Percentiles rank a stretch among this genome's conserved stretches.
phyloP scores from a whole-genome alignment of 2,797 vertebrate species.

The Sebastes jordani region DNA sequence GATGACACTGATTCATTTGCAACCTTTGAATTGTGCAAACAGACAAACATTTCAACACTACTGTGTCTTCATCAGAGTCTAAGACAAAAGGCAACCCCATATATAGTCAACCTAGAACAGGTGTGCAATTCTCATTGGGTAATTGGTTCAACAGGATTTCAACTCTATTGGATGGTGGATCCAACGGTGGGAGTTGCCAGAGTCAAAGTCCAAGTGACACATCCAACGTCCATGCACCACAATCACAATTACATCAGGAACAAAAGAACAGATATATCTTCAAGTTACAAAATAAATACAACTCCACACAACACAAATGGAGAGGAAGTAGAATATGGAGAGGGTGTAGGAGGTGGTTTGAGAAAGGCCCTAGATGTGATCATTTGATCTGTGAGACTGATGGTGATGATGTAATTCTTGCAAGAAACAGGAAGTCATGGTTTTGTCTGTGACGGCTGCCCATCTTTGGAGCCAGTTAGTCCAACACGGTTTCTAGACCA shows the following conservation, averaged over 20 bases:
- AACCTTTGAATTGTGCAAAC: background rate
- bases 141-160: background rate
- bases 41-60: background rate
- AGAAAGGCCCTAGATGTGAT: background rate
- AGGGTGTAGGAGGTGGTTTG: no score
- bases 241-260: background rate
- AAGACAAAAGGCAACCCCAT: background rate
- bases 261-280: background rate
- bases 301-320: no score
- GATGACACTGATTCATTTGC: background rate
- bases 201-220: background rate
- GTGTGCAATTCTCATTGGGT: background rate
- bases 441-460: background rate
- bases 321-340: no score
- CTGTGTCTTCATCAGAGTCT: background rate
- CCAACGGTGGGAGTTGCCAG: background rate
- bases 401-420: background rate
- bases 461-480: background rate
- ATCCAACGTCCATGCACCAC: background rate
- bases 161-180: background rate
- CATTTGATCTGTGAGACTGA: background rate
- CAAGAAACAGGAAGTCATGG: background rate
- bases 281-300: background rate
- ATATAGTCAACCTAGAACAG: background rate
- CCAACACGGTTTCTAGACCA: background rate